Evolutionary conservation across 2,797 vertebrate species (phyloP).

Genomic region (Hoplostethus mediterraneus): DNA sequence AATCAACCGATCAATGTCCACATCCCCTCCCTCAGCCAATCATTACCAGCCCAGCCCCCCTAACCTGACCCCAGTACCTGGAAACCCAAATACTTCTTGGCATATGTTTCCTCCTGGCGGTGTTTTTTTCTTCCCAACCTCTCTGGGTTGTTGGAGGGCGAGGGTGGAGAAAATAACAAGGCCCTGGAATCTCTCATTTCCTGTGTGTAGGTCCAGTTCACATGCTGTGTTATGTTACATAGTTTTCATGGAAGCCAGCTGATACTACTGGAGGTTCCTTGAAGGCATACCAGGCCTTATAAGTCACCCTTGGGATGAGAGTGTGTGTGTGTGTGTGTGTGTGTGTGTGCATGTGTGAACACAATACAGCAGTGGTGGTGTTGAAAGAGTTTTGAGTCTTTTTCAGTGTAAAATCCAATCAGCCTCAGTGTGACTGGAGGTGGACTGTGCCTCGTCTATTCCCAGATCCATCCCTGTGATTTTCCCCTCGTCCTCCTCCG

Average conservation of each 20-base stretch:
- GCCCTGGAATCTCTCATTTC: slow-evolving; percentile 71
- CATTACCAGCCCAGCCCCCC: background rate
- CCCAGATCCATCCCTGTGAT: slow-evolving; percentile 50
- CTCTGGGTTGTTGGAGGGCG: slow-evolving; percentile 36
- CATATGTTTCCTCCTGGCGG: slow-evolving; percentile 20
- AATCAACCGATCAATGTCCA: slow-evolving; percentile 50
- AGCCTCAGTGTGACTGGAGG: slow-evolving; percentile 43
- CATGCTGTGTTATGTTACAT: slow-evolving; percentile 58
- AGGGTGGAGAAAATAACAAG: slow-evolving; percentile 58
- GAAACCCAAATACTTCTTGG: slow-evolving; percentile 40
- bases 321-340: slow-evolving; percentile 34
- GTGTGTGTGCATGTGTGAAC: background rate
- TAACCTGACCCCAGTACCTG: slow-evolving; percentile 35
- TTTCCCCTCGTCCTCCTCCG: slow-evolving; percentile 28
- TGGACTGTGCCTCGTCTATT: slow-evolving; percentile 55
- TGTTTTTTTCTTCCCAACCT: slow-evolving; percentile 49
- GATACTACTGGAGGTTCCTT: slow-evolving; percentile 40
- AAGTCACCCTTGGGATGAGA: slow-evolving; percentile 52
- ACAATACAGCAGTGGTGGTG: slow-evolving; percentile 21
- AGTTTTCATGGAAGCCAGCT: slow-evolving; percentile 30
- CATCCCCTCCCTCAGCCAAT: slow-evolving; percentile 24
- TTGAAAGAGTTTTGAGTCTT: slow-evolving; percentile 4
- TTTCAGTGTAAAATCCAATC: slow-evolving; percentile 39
- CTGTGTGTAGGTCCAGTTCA: slow-evolving; percentile 54
- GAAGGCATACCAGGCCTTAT: slow-evolving; percentile 66